A percentile compares a stretch with the other conserved stretches of the same genome.
Evolutionary conservation across 2,113 vertebrate genomes (phyloP).

Genomic region (Sardina pilchardus): DNA sequence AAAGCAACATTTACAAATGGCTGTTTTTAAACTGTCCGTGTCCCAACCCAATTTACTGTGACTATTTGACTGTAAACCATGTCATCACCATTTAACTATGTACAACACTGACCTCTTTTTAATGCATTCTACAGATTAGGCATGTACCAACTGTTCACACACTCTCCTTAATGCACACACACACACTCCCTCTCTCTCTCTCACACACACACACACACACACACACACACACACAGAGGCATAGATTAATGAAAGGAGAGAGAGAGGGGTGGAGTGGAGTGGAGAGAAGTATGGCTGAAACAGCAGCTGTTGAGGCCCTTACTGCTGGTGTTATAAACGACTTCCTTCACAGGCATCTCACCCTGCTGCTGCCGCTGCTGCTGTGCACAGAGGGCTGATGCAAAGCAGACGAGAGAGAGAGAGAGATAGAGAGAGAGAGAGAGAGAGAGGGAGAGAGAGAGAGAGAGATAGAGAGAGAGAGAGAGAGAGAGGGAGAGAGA

Average conservation of each 20-base stretch:
- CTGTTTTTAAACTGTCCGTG: background rate
- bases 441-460: no score
- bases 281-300: background rate
- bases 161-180: background rate
- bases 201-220: background rate
- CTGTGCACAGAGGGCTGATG: background rate
- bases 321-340: background rate
- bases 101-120: slow-evolving; percentile 12
- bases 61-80: background rate
- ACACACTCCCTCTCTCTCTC: background rate
- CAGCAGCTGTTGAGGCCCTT: background rate
- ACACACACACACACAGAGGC: background rate
- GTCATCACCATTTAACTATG: background rate
- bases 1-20: background rate
- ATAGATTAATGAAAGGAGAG: slow-evolving; percentile 34
- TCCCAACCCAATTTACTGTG: background rate
- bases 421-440: no score
- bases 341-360: background rate
- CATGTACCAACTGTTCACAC: background rate
- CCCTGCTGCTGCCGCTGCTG: background rate
- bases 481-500: background rate
- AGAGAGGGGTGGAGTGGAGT: slow-evolving; percentile 25
- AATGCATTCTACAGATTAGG: slow-evolving; percentile 6
- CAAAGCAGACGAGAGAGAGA: background rate
- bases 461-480: no score